Evolutionary conservation across 2,888 invertebrate genomes (phyloP), one percentile per base, ranked within the genome.

Genomic region (Pheosia tremula): DNA sequence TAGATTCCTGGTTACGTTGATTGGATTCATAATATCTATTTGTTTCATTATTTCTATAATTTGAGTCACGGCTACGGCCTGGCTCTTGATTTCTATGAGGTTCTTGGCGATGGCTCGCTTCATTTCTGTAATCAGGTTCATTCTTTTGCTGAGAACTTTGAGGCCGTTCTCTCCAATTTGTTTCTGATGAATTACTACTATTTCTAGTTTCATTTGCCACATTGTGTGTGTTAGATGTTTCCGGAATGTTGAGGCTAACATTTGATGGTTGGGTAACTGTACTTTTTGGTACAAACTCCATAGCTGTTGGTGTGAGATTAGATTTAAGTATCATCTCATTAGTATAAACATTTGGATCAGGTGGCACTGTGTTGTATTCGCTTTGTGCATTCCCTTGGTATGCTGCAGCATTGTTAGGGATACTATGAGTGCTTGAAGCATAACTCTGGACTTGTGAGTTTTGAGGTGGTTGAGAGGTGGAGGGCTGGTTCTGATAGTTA

Each of bases 241-340:
- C 87, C 69, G 82, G 77, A 73, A 81, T 74, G 74, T 81, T 80
- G 60, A 80, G 81, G 66, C 62, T 77, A 70, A 82, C 85, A 59
- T 75, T 71, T 60, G 83, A 75, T 69, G 80, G 75, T 69, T 75
- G 81, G 58, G 74, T 68, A 49, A 75, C 64, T 56, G 82, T 76
- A 71, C 78, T 74, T 81, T 93, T 94, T 62, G 95, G 95, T 69
- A 94, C 90, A 89, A 95, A 95, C 83, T 95, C 95, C 65, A 86
- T 92, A 36, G 95, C 95, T 55, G 94, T 94, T 11, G 94, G 86
- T 61, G 95, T 95, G 53, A 95, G 85, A 72, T 93, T 95, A 49
- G 95, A 95, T 70, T 89, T 90, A 58, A 87, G 82, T 67, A 89
- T 84, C 74, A 90, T 76, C 58, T 89, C 86, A 79, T 83, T 88